These are phyloP conservation scores for Oedothorax gibbosus DNA, from an alignment of 1,140 invertebrate species.

Conservation along the genomic window DNA sequence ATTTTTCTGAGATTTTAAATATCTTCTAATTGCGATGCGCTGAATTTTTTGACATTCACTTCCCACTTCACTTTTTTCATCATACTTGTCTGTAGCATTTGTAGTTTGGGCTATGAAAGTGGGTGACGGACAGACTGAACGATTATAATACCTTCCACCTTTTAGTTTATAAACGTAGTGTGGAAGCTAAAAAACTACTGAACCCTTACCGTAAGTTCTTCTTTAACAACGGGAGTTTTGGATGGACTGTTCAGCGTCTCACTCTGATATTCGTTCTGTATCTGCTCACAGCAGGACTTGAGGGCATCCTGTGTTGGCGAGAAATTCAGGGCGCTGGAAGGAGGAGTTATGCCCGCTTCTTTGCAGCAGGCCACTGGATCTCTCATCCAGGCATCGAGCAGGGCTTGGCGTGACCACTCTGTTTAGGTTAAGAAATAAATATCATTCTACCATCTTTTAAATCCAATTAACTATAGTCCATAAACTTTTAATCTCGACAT, in stretches of 20 bases:
- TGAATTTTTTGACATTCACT: too few relatives aligned
- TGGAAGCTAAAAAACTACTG: background rate
- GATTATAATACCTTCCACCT: too few relatives aligned
- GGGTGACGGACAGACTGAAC: too few relatives aligned
- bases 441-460: too few relatives aligned
- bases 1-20: too few relatives aligned
- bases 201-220: conserved; percentile 52
- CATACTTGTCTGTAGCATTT: too few relatives aligned
- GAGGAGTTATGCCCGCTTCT: conserved; percentile 77
- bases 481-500: too few relatives aligned
- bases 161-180: background rate
- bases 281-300: conserved; percentile 46
- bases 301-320: conserved; percentile 45
- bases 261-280: conserved; percentile 62
- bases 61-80: too few relatives aligned
- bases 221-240: conserved; percentile 39
- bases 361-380: conserved; percentile 78
- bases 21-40: too few relatives aligned
- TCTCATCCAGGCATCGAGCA: conserved; percentile 80
- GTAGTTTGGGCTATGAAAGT: too few relatives aligned
- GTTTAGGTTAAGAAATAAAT: conserved; percentile 51
- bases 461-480: too few relatives aligned
- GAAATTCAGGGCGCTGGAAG: conserved; percentile 66
- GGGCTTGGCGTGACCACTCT: conserved; percentile 80
- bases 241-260: conserved; percentile 62